Conservation (phyloP, 2,113 vertebrate genomes). For the Panurus biarmicus region DNA sequence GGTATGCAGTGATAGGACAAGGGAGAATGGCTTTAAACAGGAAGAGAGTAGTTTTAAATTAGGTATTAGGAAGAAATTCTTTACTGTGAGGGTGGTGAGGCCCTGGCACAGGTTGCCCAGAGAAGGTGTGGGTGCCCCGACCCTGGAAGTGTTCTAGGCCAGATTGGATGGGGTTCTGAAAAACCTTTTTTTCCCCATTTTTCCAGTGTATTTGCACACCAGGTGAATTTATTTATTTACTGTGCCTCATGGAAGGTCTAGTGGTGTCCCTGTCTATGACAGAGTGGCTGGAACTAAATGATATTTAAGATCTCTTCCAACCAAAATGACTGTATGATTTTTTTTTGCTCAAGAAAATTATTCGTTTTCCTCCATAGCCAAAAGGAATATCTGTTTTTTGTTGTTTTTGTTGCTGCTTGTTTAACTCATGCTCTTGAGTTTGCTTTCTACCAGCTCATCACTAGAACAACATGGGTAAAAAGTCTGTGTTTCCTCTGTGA, state of each 20-base stretch:
- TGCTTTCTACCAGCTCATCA: background rate
- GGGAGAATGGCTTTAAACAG: background rate
- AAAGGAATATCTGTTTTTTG: background rate
- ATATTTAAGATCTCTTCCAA: background rate
- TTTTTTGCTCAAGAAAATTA: background rate
- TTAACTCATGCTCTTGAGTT: background rate
- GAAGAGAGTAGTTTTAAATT: background rate
- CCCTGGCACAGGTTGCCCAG: background rate
- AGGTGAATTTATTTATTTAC: background rate
- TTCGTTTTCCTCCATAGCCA: background rate
- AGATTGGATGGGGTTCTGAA: background rate
- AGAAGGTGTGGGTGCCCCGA: background rate
- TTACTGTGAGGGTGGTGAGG: background rate
- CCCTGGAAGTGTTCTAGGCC: background rate
- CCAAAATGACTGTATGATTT: rapidly evolving
- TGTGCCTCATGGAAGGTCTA: background rate
- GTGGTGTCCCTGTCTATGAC: background rate
- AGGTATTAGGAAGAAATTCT: background rate
- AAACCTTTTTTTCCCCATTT: background rate
- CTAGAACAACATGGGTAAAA: background rate
- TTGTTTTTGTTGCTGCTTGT: background rate
- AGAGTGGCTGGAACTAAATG: background rate
- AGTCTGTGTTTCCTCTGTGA: background rate
- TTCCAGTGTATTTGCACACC: background rate
- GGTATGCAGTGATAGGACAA: background rate